These are phyloP conservation scores for Chanos chanos DNA, from an alignment of 2,797 vertebrate genomes.

Conservation along the genomic window DNA sequence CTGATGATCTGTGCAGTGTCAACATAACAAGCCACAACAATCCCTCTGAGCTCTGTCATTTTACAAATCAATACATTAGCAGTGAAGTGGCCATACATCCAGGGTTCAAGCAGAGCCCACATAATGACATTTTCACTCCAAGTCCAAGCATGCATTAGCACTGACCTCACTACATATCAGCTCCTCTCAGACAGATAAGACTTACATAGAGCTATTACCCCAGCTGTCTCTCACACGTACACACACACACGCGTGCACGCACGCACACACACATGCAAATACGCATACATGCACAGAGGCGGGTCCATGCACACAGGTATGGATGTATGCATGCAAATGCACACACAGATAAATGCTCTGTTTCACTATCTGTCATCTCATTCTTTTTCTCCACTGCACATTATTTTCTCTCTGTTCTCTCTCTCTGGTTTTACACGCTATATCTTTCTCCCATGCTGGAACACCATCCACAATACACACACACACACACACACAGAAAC, in stretches of 20 bases:
- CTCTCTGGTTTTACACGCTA: conserved; percentile 19
- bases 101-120: not conserved
- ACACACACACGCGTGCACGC: not conserved
- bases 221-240: not conserved
- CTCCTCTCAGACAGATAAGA: not conserved
- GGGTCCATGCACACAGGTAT: not conserved
- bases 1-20: conserved; percentile 30
- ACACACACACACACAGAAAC: conserved; percentile 17
- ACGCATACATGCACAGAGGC: not conserved
- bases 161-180: conserved; percentile 19
- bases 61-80: conserved; percentile 24
- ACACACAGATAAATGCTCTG: not conserved
- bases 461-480: conserved; percentile 27
- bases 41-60: conserved; percentile 31
- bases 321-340: not conserved
- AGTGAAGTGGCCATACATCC: conserved; percentile 7
- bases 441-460: conserved; percentile 41
- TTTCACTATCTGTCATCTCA: not conserved
- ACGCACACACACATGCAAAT: not conserved
- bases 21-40: conserved; percentile 34
- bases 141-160: conserved; percentile 10
- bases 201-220: conserved; percentile 7
- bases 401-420: not conserved
- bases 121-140: conserved; percentile 1
- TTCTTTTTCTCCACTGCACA: conserved; percentile 3